A percentile compares a stretch with the other conserved stretches of the same genome.
phyloP scores from a whole-genome alignment of 2,113 vertebrate species.

The Trichechus manatus region DNA sequence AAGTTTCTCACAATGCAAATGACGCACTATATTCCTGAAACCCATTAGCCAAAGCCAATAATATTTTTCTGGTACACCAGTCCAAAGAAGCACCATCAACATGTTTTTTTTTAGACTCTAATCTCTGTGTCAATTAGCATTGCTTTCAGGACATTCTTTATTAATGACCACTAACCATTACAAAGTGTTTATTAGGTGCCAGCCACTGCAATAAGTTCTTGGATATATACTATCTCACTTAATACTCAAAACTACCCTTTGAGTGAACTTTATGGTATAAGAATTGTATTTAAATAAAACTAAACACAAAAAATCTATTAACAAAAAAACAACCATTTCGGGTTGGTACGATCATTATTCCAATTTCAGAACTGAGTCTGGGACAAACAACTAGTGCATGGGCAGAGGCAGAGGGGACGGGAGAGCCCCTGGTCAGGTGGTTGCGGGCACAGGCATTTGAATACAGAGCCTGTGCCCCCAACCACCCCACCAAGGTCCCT shows the following conservation, averaged over 20 bases:
- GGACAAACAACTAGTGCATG: background rate
- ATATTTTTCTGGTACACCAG: background rate
- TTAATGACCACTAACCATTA: background rate
- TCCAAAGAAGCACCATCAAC: background rate
- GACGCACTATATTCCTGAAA: background rate
- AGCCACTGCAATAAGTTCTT: background rate
- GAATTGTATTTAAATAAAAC: slow-evolving; percentile 29
- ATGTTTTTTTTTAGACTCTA: background rate
- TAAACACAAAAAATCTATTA: background rate
- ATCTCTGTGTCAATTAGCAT: background rate
- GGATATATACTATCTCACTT: background rate
- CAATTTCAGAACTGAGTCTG: background rate
- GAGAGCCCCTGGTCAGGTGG: no score
- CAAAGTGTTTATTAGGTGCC: background rate
- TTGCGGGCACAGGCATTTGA: background rate
- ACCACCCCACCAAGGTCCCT: background rate
- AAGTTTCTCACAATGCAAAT: background rate
- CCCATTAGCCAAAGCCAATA: background rate
- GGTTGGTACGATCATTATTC: background rate
- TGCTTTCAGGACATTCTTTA: background rate
- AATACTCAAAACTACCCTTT: background rate
- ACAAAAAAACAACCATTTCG: background rate
- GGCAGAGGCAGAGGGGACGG: background rate
- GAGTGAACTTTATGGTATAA: background rate
- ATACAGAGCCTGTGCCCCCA: background rate